Evolutionary conservation across 2,888 invertebrate species (phyloP), one percentile per base, ranked within the genome.

Genomic region (Acleris literana): DNA sequence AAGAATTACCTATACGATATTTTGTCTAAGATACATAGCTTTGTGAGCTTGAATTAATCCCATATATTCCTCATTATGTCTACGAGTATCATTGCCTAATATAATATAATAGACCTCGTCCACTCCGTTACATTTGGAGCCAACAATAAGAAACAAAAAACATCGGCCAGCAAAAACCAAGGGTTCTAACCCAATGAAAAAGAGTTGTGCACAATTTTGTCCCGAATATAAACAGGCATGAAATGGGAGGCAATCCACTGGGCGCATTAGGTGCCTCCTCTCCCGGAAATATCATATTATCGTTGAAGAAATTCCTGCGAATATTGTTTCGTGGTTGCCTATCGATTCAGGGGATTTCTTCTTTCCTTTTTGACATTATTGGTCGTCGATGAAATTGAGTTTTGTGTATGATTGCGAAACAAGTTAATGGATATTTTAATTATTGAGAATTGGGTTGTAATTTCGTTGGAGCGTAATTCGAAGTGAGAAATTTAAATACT

Each of bases 271-370:
- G 80, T 74, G 77, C 74, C 72, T 77, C 72, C 74, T 83, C 82
- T 75, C 70, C 74, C 79, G 85, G 82, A 87, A 88, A 86, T 82
- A 84, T 87, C 81, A 83, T 84, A 87, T 87, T 85, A 86, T 83
- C 82, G 81, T 73, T 73, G 76, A 49, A 64, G 51, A 51, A 63
- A 60, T 59, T 55, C 58, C 71, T 73, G 73, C 60, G 79, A 83
- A 85, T 83, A 87, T 87, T 87, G 84, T 86, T 84, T 82, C 81
- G 82, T 77, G 84, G 83, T 83, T 81, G 81, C 76, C 79, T 82
- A 83, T 84, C 80, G 80, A 80, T 82, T 80, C 76, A 74, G 74
- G 68, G 54, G 29, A 68, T 63, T 63, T 51, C 29, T 58, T 64
- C 59, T 68, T 64, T 49, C 39, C 57, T 16, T 63, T 63, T 64